These are phyloP conservation scores for Sus cebifrons DNA, from an alignment of 2,797 vertebrate genomes.

Conservation along the genomic window DNA sequence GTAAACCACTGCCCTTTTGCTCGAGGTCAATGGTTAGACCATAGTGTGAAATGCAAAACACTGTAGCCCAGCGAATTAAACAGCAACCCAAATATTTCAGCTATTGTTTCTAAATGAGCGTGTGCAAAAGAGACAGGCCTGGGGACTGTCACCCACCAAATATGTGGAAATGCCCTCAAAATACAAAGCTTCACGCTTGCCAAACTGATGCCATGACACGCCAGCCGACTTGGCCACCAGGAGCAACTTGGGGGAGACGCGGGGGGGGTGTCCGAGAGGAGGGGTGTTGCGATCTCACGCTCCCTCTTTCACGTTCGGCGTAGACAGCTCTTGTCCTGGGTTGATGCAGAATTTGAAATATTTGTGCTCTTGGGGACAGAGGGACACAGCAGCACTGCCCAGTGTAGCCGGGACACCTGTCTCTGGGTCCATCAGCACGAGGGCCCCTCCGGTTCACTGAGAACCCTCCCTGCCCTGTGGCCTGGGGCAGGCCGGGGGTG, in stretches of 20 bases:
- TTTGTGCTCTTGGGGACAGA: too few relatives aligned
- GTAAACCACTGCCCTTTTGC: background rate
- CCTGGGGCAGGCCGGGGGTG: background rate
- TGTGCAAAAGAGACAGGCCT: background rate
- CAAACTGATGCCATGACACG: rapidly evolving
- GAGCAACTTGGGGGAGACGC: rapidly evolving
- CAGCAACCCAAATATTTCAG: background rate
- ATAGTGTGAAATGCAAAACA: background rate
- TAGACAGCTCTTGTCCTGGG: rapidly evolving
- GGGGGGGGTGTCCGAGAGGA: rapidly evolving
- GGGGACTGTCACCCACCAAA: background rate
- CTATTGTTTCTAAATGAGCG: background rate
- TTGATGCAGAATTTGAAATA: rapidly evolving
- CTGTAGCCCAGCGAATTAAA: background rate
- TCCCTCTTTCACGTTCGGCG: background rate
- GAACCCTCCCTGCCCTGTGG: rapidly evolving
- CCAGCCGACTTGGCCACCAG: background rate
- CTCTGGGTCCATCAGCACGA: rapidly evolving
- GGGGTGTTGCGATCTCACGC: rapidly evolving
- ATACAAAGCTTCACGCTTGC: rapidly evolving
- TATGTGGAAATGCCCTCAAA: background rate
- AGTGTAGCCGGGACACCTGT: rapidly evolving
- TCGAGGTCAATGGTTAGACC: background rate
- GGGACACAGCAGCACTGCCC: rapidly evolving
- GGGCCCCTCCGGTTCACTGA: rapidly evolving